phyloP scores from a whole-genome alignment of 2,888 invertebrate species.

The Ormyrus labotus region DNA sequence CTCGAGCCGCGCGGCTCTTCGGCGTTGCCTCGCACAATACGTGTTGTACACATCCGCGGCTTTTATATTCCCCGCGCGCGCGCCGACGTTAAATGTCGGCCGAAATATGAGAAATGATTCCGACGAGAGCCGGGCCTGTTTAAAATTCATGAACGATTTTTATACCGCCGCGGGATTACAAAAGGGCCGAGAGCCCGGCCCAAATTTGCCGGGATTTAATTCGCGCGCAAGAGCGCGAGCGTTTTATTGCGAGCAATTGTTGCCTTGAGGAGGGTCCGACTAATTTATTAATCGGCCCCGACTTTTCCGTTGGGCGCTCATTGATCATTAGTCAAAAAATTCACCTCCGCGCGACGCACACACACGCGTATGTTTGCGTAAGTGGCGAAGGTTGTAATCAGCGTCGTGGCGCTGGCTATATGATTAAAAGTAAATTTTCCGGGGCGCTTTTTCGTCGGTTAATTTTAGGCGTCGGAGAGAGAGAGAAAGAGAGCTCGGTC shows the following conservation, averaged over 20 bases:
- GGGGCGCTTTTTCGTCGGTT: slow-evolving; percentile 15
- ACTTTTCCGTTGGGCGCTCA: slow-evolving; percentile 65
- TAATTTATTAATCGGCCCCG: slow-evolving; percentile 69
- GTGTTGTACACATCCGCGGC: slow-evolving; percentile 13
- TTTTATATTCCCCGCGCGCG: slow-evolving; percentile 9
- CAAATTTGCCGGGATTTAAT: slow-evolving; percentile 30
- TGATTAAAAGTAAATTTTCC: slow-evolving; percentile 52
- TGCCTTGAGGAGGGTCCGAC: slow-evolving; percentile 55
- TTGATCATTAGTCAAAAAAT: slow-evolving; percentile 51
- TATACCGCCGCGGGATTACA: slow-evolving; percentile 64
- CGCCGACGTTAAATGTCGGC: slow-evolving; percentile 51
- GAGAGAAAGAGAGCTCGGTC: neutral
- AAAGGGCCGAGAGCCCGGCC: slow-evolving; percentile 33
- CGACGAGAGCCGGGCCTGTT: slow-evolving; percentile 69
- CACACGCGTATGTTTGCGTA: slow-evolving; percentile 22
- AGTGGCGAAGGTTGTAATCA: neutral
- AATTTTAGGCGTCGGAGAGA: slow-evolving; percentile 14
- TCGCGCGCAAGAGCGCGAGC: neutral
- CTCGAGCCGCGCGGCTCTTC: slow-evolving; percentile 60
- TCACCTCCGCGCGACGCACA: neutral
- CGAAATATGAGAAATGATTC: slow-evolving; percentile 74
- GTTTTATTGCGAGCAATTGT: neutral
- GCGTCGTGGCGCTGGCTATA: neutral
- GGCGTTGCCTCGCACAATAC: slow-evolving; percentile 47
- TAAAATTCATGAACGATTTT: slow-evolving; percentile 76